Base-by-base conservation (phyloP, 2,113 vertebrate species). In the Odocoileus virginianus region DNA sequence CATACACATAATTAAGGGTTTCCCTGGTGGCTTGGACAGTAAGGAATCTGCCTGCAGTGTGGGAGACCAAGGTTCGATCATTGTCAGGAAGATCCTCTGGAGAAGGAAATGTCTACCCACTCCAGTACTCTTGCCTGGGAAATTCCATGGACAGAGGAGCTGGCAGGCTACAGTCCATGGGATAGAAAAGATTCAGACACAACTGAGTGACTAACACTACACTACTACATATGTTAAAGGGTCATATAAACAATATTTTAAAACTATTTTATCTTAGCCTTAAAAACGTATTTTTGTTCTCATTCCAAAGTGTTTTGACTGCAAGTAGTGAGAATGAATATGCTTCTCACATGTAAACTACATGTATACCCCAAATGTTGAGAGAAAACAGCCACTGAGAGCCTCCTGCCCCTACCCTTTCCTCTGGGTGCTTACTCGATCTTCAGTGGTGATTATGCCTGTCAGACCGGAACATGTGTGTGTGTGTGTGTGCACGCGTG, bases 291-390 rank as follows among this genome's bases (percentile, higher is more conserved):
- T 33, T 87, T 92, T 67, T 84, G 54, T 19, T 78, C 14, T 79
- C 78, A 74, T 47, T 90, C 55, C n/a, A 52, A 40, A 36, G 50
- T 74, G 43, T 74, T 89, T 61, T 17, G 55, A 76, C 8, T 14
- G 47, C 50, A 92, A 61, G 40, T 33, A 27, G 16, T 45, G 6
- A 83, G 25, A 52, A 25, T 17, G 60, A 36, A n/a, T 5, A 57
- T 30, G 28, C 54, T 11, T 8, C 57, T 40, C 58, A 60, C 25
- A 4, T 1, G 21, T 3, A 27, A 43, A n/a, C 30, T 30, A 9
- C 15, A n/a, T 1, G 27, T 6, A 6, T 2, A 9, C 5, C 7
- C 25, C 2, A 23, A 45, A 23, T 0, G 16, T 45, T 5, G 23
- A 55, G 43, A 2, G 60, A 36, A 14, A 83, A 7, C 33, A 30